Evolutionary conservation across 2,888 invertebrate species (phyloP).

Genomic region (Luffia ferchaultella): DNA sequence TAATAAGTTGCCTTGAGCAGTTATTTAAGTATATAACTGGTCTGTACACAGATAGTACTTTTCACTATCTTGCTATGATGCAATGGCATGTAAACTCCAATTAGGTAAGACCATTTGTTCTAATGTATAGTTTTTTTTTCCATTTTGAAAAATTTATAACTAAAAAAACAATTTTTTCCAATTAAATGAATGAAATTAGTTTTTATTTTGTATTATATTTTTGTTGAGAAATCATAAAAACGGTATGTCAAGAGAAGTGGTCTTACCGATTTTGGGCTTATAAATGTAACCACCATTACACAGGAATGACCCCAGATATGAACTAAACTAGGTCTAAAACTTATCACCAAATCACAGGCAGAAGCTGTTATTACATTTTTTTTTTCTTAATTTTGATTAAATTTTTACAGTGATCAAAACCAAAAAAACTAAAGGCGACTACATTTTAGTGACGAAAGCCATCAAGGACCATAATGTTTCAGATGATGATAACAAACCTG

Average conservation of each 20-base stretch:
- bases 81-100: no score
- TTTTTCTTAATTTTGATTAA: not conserved
- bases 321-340: not conserved
- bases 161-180: no score
- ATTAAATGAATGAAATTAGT: no score
- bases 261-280: not conserved
- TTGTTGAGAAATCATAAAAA: no score
- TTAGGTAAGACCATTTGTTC: no score
- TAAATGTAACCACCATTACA: not conserved
- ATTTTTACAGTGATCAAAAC: not conserved
- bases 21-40: no score
- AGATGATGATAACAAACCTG: not conserved
- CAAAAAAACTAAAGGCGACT: not conserved
- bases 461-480: not conserved
- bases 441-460: not conserved
- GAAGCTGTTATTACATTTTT: not conserved
- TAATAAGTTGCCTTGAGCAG: no score
- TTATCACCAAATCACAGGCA: not conserved
- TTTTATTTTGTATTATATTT: no score
- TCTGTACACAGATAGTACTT: no score
- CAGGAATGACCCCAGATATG: not conserved
- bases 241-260: not conserved
- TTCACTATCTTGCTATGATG: no score
- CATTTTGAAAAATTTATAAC: no score
- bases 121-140: no score